Evolutionary conservation across 1,140 invertebrate genomes (phyloP).

Genomic region (Diabrotica undecimpunctata): DNA sequence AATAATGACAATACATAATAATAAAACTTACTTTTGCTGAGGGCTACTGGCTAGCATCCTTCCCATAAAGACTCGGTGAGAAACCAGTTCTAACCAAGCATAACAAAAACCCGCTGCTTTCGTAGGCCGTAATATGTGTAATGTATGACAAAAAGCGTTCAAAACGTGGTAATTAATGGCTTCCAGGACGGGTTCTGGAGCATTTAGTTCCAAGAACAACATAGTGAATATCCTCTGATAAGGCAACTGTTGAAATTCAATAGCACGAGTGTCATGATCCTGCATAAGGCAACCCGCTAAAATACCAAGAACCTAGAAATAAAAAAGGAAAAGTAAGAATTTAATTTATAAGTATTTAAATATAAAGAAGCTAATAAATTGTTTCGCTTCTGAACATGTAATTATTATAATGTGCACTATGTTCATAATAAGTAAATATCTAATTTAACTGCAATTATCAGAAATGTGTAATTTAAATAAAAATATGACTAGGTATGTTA

Average conservation of each 20-base stretch:
- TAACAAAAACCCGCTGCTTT: slow-evolving; percentile 96
- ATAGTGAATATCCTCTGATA: slow-evolving; percentile 97
- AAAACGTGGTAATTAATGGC: slow-evolving; percentile 87
- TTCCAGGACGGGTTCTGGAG: slow-evolving; percentile 87
- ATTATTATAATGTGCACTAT: too few relatives aligned
- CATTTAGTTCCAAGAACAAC: slow-evolving; percentile 94
- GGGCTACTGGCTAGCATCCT: slow-evolving; percentile 86
- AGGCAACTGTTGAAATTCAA: slow-evolving; percentile 93
- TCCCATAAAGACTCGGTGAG: slow-evolving; percentile 94
- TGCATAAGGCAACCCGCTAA: slow-evolving; percentile 91
- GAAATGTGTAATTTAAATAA: too few relatives aligned
- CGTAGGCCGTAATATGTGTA: slow-evolving; percentile 88
- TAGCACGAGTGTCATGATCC: slow-evolving; percentile 84
- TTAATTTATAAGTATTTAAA: too few relatives aligned
- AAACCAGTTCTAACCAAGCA: slow-evolving; percentile 96
- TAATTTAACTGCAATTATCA: too few relatives aligned
- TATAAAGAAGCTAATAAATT: too few relatives aligned
- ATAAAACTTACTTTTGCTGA: slow-evolving; percentile 58
- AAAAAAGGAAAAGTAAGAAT: background rate
- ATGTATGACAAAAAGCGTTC: slow-evolving; percentile 86
- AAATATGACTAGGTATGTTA: too few relatives aligned
- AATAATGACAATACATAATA: too few relatives aligned
- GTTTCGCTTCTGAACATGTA: too few relatives aligned
- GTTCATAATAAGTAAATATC: too few relatives aligned
- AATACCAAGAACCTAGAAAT: slow-evolving; percentile 73